Evolutionary conservation across 2,888 invertebrate species (phyloP).

Genomic region (Leptinotarsa peninsularis): DNA sequence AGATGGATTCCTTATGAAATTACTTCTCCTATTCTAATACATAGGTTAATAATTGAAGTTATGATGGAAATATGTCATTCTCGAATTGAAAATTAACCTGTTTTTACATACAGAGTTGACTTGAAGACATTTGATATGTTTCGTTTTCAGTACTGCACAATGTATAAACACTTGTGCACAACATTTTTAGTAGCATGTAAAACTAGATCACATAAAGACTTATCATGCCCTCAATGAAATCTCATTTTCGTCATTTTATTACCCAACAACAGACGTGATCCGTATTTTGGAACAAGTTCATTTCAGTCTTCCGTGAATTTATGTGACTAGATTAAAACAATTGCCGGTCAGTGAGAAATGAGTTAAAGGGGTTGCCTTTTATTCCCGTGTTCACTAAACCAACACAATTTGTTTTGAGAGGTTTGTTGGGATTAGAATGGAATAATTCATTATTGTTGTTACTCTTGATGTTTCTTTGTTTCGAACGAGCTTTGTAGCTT

Average conservation of each 20-base stretch:
- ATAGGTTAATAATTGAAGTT: too few species aligned
- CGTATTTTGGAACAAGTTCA: slow-evolving; percentile 13
- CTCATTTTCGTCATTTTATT: background rate
- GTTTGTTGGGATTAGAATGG: slow-evolving; percentile 19
- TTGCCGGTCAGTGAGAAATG: slow-evolving; percentile 26
- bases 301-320: slow-evolving; percentile 17
- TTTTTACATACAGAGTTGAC: too few species aligned
- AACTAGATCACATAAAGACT: background rate
- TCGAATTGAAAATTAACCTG: too few species aligned
- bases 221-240: background rate
- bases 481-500: background rate
- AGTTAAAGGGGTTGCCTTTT: slow-evolving; percentile 25
- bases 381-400: slow-evolving; percentile 19
- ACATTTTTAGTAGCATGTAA: background rate
- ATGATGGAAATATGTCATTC: too few species aligned
- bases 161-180: background rate
- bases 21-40: too few species aligned
- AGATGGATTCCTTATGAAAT: too few species aligned
- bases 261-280: slow-evolving; percentile 5
- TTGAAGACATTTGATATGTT: too few species aligned
- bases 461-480: slow-evolving; percentile 10
- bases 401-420: slow-evolving; percentile 28
- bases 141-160: too few species aligned
- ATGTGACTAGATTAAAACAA: slow-evolving; percentile 24
- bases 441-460: slow-evolving; percentile 26